Evolutionary conservation across 2,888 invertebrate genomes (phyloP).

Genomic region (Zhuqinia jingwanae): DNA sequence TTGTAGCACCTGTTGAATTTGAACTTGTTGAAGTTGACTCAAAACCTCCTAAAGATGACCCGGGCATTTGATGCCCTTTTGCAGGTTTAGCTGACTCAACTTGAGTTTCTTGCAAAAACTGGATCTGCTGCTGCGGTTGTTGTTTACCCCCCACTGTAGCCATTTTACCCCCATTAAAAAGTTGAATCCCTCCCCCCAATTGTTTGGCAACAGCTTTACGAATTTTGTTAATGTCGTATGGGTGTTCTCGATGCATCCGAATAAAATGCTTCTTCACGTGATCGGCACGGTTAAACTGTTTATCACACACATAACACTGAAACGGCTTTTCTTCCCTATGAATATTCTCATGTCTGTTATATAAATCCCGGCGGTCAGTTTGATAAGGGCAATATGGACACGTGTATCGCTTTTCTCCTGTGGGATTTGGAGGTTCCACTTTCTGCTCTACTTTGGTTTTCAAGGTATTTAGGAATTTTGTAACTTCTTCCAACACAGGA

Average conservation of each 20-base stretch:
- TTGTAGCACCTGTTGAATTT: background rate
- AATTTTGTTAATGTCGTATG: conserved; percentile 92
- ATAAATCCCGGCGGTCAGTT: conserved; percentile 94
- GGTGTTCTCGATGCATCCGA: conserved; percentile 94
- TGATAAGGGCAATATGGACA: conserved; percentile 95
- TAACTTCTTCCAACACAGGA: conserved; percentile 87
- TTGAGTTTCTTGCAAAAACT: conserved; percentile 66
- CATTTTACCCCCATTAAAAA: conserved; percentile 70
- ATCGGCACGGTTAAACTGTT: conserved; percentile 96
- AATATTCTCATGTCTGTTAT: conserved; percentile 95
- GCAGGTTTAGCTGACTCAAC: conserved; percentile 79
- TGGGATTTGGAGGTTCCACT: conserved; percentile 69
- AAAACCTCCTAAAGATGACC: background rate
- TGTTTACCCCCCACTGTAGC: conserved; percentile 29
- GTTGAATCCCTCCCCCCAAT: conserved; percentile 77
- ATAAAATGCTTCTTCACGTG: conserved; percentile 97
- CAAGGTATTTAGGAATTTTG: conserved; percentile 86
- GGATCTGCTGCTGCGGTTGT: conserved; percentile 54
- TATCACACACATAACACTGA: conserved; percentile 95
- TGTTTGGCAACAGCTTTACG: conserved; percentile 83
- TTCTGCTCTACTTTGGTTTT: conserved; percentile 84
- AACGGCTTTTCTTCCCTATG: conserved; percentile 97
- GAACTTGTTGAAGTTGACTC: too few species aligned
- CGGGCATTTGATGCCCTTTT: conserved; percentile 1
- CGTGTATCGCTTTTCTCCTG: conserved; percentile 85